Percentiles rank a stretch among this genome's conserved stretches.
These are phyloP conservation scores for Anoplopoma fimbria DNA, from an alignment of 2,113 vertebrate species.

Conservation along the genomic window DNA sequence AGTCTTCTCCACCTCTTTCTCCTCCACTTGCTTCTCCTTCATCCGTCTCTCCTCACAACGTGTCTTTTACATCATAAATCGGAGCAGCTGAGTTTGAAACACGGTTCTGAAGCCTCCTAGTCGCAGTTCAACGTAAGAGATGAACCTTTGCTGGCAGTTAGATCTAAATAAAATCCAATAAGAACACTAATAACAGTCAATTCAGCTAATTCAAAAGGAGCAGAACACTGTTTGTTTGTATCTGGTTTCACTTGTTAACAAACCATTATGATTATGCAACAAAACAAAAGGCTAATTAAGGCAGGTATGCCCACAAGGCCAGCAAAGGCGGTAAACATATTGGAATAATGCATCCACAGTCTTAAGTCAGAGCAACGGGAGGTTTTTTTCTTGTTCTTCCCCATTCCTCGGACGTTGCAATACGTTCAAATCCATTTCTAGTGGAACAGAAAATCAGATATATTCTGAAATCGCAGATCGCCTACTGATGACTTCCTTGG, in stretches of 20 bases:
- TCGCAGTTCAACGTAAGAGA: neutral
- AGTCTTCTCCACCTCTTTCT: slow-evolving; percentile 9
- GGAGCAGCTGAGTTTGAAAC: neutral
- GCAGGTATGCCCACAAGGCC: neutral
- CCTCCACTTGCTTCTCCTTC: neutral
- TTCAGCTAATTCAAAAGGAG: neutral
- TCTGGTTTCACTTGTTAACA: neutral
- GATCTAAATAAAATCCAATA: slow-evolving; percentile 20
- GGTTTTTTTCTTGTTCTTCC: neutral
- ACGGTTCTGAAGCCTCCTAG: neutral
- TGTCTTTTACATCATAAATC: neutral
- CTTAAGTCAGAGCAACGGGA: neutral
- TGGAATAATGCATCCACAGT: neutral
- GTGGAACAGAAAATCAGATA: neutral
- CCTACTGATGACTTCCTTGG: neutral
- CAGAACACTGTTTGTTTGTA: neutral
- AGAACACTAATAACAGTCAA: neutral
- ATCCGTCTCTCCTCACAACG: neutral
- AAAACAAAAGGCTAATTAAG: neutral
- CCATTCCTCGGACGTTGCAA: neutral
- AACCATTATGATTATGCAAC: neutral
- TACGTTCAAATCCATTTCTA: neutral
- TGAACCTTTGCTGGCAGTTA: neutral
- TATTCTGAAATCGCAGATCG: neutral
- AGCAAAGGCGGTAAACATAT: neutral